These are phyloP conservation scores for Mustela erminea DNA, from an alignment of 2,797 vertebrate species.

Conservation along the genomic window DNA sequence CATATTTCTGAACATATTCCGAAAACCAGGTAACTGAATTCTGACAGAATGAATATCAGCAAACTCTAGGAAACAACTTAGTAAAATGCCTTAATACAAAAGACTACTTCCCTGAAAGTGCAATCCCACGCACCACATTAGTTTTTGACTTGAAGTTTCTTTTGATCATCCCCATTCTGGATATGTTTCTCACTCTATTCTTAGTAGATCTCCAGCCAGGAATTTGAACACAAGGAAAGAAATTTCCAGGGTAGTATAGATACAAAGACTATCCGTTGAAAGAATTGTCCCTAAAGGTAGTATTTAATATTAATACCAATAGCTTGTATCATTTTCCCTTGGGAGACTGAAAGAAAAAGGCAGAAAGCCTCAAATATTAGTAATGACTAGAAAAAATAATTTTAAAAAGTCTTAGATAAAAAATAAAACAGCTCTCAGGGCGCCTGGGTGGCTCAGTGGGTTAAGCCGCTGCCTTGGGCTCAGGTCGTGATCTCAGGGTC, in stretches of 20 bases:
- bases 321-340: not conserved
- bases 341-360: slow-evolving; percentile 6
- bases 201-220: not conserved
- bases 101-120: not conserved
- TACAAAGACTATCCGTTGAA: not conserved
- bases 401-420: not conserved
- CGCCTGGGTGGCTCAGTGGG: too few species aligned
- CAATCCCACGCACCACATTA: not conserved
- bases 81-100: not conserved
- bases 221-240: slow-evolving; percentile 19
- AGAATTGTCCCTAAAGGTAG: slow-evolving; percentile 14
- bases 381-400: slow-evolving; percentile 6
- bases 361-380: slow-evolving; percentile 2
- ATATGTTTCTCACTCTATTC: not conserved
- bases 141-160: not conserved
- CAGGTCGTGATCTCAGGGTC: too few species aligned
- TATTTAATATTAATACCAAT: slow-evolving; percentile 25
- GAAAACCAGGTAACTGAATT: slow-evolving; percentile 14
- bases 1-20: not conserved
- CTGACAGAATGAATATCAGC: not conserved
- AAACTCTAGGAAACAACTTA: not conserved
- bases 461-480: too few species aligned
- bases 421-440: not conserved
- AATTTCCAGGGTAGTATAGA: not conserved
- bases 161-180: not conserved